A percentile compares a stretch with the other conserved stretches of the same genome.
phyloP scores from a whole-genome alignment of 2,113 vertebrate species.

The Emydura subglobosa region DNA sequence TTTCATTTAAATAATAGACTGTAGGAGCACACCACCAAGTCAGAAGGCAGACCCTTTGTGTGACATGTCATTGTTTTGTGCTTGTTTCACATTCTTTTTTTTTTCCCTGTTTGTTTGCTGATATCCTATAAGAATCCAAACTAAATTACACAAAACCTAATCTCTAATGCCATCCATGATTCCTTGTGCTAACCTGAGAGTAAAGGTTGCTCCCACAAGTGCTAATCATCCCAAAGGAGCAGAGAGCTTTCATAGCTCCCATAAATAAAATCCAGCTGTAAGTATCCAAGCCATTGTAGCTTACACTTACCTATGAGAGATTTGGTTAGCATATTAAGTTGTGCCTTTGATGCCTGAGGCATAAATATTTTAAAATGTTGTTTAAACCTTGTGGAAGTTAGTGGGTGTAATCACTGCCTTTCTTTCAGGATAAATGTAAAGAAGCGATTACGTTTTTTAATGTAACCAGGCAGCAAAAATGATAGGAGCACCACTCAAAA shows the following conservation, averaged over 20 bases:
- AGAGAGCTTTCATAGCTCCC: rapidly evolving
- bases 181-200: rapidly evolving
- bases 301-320: background rate
- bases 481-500: too few species aligned
- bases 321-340: background rate
- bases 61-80: background rate
- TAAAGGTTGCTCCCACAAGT: background rate
- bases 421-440: too few species aligned
- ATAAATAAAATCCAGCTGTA: background rate
- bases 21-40: background rate
- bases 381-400: too few species aligned
- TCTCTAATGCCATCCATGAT: rapidly evolving
- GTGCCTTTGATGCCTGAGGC: too few species aligned
- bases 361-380: too few species aligned
- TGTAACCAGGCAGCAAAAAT: too few species aligned
- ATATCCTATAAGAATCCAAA: rapidly evolving
- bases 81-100: background rate
- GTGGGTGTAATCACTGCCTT: too few species aligned
- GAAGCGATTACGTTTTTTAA: too few species aligned
- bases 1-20: background rate
- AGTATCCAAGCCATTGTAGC: background rate
- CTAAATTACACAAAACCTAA: rapidly evolving
- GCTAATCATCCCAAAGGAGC: rapidly evolving
- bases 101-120: background rate
- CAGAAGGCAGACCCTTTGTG: background rate